These are phyloP conservation scores for Therioaphis trifolii DNA, from an alignment of 2,888 invertebrate genomes.

Conservation along the genomic window DNA sequence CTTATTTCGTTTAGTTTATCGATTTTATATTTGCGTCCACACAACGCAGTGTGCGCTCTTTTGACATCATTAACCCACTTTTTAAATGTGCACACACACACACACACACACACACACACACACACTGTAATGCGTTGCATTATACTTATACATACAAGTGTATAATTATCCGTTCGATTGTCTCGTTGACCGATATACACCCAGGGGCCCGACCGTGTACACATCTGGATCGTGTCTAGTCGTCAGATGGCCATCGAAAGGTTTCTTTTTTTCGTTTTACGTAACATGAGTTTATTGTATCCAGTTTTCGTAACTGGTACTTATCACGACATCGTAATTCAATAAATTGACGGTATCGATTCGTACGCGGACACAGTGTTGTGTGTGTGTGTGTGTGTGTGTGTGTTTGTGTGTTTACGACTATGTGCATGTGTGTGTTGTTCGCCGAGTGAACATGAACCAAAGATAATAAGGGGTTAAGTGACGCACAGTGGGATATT, in stretches of 20 bases:
- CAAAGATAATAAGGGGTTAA: too few relatives aligned
- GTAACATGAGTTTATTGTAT: not conserved
- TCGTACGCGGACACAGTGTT: not conserved
- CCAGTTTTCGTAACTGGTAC: constrained; percentile 30
- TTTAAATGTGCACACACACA: not conserved
- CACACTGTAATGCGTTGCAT: too few relatives aligned
- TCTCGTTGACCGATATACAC: constrained; percentile 41
- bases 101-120: too few relatives aligned
- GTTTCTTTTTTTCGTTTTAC: constrained; percentile 16
- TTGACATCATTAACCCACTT: constrained; percentile 56
- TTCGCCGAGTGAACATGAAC: too few relatives aligned
- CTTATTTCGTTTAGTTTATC: too few relatives aligned
- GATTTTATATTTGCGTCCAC: not conserved
- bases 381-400: not conserved
- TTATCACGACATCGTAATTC: constrained; percentile 41
- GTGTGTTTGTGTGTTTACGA: not conserved
- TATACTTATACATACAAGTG: too few relatives aligned
- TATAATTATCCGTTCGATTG: constrained; percentile 43
- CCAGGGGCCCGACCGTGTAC: constrained; percentile 9
- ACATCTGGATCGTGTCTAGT: constrained; percentile 44
- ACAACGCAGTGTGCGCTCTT: constrained; percentile 21
- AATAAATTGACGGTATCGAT: constrained; percentile 4
- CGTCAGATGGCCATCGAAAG: constrained; percentile 42
- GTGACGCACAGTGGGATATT: too few relatives aligned
- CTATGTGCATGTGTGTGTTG: not conserved